These are phyloP conservation scores for Neostethus bicornis DNA, from an alignment of 2,797 vertebrate genomes.

Conservation along the genomic window DNA sequence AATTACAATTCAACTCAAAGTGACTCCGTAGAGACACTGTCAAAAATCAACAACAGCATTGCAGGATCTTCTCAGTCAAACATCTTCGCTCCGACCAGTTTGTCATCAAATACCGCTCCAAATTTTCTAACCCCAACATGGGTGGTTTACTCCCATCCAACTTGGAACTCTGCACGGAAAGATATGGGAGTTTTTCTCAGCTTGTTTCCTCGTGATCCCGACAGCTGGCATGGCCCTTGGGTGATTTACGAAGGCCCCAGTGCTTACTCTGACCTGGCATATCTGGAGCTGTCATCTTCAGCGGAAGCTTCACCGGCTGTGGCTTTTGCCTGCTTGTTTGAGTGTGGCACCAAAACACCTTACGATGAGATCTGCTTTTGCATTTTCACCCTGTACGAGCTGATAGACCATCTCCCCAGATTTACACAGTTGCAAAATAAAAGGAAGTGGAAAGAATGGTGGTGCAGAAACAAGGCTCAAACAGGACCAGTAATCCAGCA, in stretches of 20 bases:
- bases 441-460: not conserved
- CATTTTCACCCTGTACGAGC: conserved; percentile 88
- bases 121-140: conserved; percentile 86
- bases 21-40: not conserved
- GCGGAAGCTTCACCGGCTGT: conserved; percentile 59
- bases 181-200: conserved; percentile 90
- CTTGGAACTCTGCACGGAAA: conserved; percentile 79
- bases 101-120: not conserved
- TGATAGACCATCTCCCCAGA: conserved; percentile 86
- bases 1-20: not conserved
- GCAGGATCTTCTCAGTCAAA: not conserved
- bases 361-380: conserved; percentile 94
- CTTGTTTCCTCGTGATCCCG: conserved; percentile 85
- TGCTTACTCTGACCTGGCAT: conserved; percentile 93
- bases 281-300: conserved; percentile 78
- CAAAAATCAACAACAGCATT: not conserved
- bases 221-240: conserved; percentile 93
- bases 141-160: conserved; percentile 92
- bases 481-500: conserved; percentile 4
- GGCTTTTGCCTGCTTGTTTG: conserved; percentile 90
- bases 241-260: conserved; percentile 93
- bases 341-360: conserved; percentile 84
- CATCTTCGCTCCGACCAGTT: not conserved
- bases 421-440: conserved; percentile 3
- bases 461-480: not conserved